phyloP scores from a whole-genome alignment of 1,140 invertebrate species.

The Ceratitis capitata region DNA sequence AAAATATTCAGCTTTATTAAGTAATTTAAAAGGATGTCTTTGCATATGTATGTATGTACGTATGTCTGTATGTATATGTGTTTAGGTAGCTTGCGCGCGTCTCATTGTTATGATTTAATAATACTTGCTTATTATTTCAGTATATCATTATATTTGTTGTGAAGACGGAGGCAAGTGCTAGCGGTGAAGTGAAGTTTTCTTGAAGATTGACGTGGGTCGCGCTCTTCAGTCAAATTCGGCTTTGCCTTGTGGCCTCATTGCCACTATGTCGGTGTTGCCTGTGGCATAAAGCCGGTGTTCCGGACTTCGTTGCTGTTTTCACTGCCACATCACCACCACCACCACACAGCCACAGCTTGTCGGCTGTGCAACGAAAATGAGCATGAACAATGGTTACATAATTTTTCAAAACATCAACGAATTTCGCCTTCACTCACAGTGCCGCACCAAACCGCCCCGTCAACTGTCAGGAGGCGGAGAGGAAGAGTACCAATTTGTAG shows the following conservation, averaged over 20 bases:
- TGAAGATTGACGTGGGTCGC: background rate
- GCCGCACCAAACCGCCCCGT: no score
- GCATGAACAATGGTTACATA: constrained; percentile 37
- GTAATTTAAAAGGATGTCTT: background rate
- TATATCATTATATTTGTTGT: background rate
- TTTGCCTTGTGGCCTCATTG: background rate
- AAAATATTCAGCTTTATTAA: background rate
- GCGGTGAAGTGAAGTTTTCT: background rate
- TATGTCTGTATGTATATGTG: background rate
- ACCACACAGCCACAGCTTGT: background rate
- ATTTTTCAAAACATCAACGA: constrained; percentile 33
- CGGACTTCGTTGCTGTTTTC: background rate
- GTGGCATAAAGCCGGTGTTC: background rate
- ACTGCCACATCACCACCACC: background rate
- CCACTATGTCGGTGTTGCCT: background rate
- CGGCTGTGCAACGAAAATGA: constrained; percentile 24
- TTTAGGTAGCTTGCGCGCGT: background rate
- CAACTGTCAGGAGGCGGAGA: no score
- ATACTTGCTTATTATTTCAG: constrained; percentile 30
- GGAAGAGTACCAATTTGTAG: constrained; percentile 11
- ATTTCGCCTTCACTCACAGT: no score
- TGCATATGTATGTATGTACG: background rate
- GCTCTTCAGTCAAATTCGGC: background rate
- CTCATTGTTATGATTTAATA: constrained; percentile 5
- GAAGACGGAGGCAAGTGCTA: background rate